Percentiles rank a stretch among this genome's conserved stretches.
These are phyloP conservation scores for Marisa cornuarietis DNA, from an alignment of 1,140 invertebrate genomes.

Conservation along the genomic window DNA sequence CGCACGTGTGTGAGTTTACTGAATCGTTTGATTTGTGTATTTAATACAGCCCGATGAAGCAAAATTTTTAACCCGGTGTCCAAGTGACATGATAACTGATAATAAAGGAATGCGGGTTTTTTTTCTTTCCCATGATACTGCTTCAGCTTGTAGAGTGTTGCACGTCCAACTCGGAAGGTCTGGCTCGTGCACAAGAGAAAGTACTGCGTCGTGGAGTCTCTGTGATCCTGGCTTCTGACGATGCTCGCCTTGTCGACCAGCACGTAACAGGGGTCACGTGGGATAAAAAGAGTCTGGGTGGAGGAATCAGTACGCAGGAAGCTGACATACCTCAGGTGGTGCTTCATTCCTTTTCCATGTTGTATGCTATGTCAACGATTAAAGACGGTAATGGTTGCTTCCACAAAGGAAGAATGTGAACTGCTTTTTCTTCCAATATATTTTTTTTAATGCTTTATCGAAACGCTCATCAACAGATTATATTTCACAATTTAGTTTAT, in stretches of 20 bases:
- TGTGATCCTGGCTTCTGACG: not conserved
- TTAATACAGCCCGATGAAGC: not conserved
- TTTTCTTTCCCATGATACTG: not conserved
- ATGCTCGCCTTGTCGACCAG: not conserved
- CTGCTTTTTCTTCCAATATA: too few relatives aligned
- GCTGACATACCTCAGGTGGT: not conserved
- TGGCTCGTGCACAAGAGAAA: not conserved
- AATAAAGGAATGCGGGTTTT: not conserved
- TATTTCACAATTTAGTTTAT: not conserved
- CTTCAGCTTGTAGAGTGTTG: not conserved
- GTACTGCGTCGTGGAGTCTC: not conserved
- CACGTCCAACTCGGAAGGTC: not conserved
- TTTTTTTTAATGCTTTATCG: not conserved
- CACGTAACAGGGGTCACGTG: constrained; percentile 2
- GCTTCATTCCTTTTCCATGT: not conserved
- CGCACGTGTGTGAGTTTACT: too few relatives aligned
- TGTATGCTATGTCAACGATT: not conserved
- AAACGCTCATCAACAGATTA: too few relatives aligned
- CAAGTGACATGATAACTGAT: not conserved
- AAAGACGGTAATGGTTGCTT: too few relatives aligned
- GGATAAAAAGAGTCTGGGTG: not conserved
- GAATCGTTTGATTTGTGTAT: too few relatives aligned
- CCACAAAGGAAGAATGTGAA: not conserved
- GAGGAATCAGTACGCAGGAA: not conserved
- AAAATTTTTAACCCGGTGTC: not conserved